Percentiles rank a stretch among this genome's conserved stretches.
Evolutionary conservation across 2,888 invertebrate genomes (phyloP).

Genomic region (Hirtodrosophila duncani): DNA sequence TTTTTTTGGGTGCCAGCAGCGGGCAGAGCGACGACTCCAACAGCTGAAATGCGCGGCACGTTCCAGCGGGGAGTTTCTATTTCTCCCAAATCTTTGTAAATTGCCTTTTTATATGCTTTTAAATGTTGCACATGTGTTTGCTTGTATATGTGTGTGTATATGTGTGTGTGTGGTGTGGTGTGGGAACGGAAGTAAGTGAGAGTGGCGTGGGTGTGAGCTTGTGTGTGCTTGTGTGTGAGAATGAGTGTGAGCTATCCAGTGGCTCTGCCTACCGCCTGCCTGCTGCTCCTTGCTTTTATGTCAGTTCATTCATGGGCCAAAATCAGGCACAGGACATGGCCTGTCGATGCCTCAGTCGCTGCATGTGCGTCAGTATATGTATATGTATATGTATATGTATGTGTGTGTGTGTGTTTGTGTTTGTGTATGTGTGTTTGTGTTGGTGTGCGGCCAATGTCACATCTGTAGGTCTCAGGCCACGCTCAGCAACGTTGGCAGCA

Average conservation of each 20-base stretch:
- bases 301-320: slow-evolving; percentile 74
- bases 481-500: slow-evolving; percentile 36
- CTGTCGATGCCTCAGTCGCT: slow-evolving; percentile 28
- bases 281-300: slow-evolving; percentile 46
- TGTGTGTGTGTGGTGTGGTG: slow-evolving; percentile 14
- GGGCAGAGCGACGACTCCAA: too few species aligned
- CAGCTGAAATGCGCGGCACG: slow-evolving; percentile 69
- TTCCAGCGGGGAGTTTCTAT: slow-evolving; percentile 45
- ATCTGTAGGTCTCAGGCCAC: slow-evolving; percentile 42
- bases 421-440: slow-evolving; percentile 8
- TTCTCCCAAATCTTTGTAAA: slow-evolving; percentile 51
- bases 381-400: slow-evolving; percentile 16
- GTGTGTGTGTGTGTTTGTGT: slow-evolving; percentile 3
- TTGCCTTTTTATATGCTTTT: slow-evolving; percentile 62
- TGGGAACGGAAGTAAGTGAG: slow-evolving; percentile 11
- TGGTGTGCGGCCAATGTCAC: slow-evolving; percentile 54
- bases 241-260: slow-evolving; percentile 5
- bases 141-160: slow-evolving; percentile 11
- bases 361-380: slow-evolving; percentile 13
- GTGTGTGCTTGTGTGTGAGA: slow-evolving; percentile 20
- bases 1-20: too few species aligned
- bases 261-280: not conserved
- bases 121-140: slow-evolving; percentile 45
- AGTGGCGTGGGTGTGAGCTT: slow-evolving; percentile 17
- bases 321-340: slow-evolving; percentile 47